Base-by-base conservation (phyloP, 2,113 vertebrate species). In the Pelecanus crispus region DNA sequence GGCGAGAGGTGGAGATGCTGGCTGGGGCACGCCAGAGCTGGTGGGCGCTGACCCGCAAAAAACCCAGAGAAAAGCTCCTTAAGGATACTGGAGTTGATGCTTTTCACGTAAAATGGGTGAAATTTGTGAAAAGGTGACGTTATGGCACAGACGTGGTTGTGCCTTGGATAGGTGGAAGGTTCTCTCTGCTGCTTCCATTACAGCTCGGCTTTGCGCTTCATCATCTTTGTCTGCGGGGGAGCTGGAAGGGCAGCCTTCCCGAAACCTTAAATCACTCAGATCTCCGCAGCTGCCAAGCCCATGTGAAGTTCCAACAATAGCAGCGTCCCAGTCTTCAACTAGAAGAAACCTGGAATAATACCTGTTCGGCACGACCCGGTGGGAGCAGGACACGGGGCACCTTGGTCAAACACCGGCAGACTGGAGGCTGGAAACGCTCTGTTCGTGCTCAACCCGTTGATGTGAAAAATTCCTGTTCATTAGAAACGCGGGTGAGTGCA, bases 91-190 rank as follows among this genome's bases (percentile, higher is more conserved):
- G 79, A 36, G 68, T 45, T 55, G 83, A 88, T 81, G 75, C 67
- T 92, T 94, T 87, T 88, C 53, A 79, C 58, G 66, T 55, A 55
- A 90, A 92, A 87, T 45, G 79, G 81, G 88, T 88, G 81, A 36
- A 89, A 82, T 96, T 89, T 72, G 85, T 83, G 66, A 70, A 62
- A 75, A 29, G 50, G 59, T 93, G 95, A 72, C 94, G 90, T 86
- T 89, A 55, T 62, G 75, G 88, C 55, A 89, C 24, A 42, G 77
- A 36, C 15, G 36, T 72, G 70, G 29, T 80, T 88, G 90, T 87
- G 85, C 81, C 44, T 38, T 65, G 61, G 59, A 11, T 77, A 59
- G 92, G 66, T 32, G 61, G 75, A 50, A 94, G 53, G 85, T 49
- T 90, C 63, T 90, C 45, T 16, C 75, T 80, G 56, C 77, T n/a